Conservation (phyloP, 1,140 invertebrate genomes). For the Lanistes nyassanus region DNA sequence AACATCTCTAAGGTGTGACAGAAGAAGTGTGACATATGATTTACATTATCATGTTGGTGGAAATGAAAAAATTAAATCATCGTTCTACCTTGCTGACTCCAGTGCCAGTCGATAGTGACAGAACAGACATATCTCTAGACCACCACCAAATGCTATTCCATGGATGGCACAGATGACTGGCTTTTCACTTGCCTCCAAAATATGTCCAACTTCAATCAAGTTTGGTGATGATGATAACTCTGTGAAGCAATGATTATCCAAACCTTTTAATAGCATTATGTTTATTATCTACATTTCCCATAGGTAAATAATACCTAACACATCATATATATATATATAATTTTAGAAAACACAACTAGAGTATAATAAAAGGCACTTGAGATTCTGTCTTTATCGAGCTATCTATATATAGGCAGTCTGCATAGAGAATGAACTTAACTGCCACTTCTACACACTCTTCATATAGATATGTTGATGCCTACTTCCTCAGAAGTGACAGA, state of each 20-base stretch:
- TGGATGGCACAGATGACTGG: constrained; percentile 63
- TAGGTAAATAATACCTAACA: no score
- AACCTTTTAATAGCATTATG: not conserved
- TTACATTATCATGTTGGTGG: no score
- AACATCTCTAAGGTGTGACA: no score
- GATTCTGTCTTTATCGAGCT: no score
- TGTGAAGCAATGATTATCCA: not conserved
- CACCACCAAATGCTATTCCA: constrained; percentile 61
- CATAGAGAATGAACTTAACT: no score
- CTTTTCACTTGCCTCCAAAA: constrained; percentile 50
- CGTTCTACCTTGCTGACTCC: constrained; percentile 46
- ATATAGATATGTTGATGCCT: not conserved
- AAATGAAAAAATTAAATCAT: not conserved
- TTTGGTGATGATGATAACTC: constrained; percentile 37
- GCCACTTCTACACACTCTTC: no score
- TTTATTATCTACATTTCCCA: no score
- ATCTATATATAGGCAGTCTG: no score
- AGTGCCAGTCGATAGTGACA: constrained; percentile 60
- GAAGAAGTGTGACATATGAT: no score
- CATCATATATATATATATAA: no score
- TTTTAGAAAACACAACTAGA: no score
- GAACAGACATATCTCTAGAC: constrained; percentile 59
- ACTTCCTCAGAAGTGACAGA: not conserved
- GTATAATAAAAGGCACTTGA: no score
- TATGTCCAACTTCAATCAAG: constrained; percentile 42